Evolutionary conservation across 2,888 invertebrate genomes (phyloP).

Genomic region (Octodonta nipae): DNA sequence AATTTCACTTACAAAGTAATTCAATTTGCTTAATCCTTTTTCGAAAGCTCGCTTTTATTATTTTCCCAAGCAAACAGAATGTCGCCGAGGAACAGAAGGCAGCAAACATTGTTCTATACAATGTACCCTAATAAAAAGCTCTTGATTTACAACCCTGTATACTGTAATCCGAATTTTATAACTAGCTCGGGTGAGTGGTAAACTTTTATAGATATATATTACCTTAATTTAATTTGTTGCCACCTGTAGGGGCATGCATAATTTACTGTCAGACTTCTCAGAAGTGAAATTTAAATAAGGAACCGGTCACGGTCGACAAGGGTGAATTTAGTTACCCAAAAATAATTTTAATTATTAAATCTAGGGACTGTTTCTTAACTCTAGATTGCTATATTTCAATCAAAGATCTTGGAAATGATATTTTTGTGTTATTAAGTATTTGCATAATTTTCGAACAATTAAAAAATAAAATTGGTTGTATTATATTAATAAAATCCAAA

Average conservation of each 20-base stretch:
- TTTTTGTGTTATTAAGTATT: too few species aligned
- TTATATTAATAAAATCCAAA: too few species aligned
- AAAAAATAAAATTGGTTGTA: too few species aligned
- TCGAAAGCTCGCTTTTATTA: too few species aligned
- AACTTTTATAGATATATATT: constrained; percentile 14
- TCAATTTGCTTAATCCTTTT: too few species aligned
- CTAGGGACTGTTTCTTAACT: background rate
- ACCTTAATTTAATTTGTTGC: constrained; percentile 15
- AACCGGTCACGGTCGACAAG: too few species aligned
- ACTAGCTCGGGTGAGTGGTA: constrained; percentile 8
- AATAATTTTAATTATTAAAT: background rate
- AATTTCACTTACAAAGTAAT: too few species aligned
- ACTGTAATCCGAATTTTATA: constrained; percentile 12
- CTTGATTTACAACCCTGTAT: constrained; percentile 11
- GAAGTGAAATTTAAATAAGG: too few species aligned
- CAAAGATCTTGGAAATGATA: background rate
- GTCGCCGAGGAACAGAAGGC: too few species aligned
- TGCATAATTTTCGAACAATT: too few species aligned
- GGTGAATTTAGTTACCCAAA: too few species aligned
- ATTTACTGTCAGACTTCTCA: constrained; percentile 1
- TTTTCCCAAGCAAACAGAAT: too few species aligned
- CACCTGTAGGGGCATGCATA: constrained; percentile 8
- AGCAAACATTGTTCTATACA: background rate
- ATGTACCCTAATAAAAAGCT: constrained; percentile 7
- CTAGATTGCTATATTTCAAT: background rate